phyloP scores from a whole-genome alignment of 2,888 invertebrate species.

The Epirrita christyi region DNA sequence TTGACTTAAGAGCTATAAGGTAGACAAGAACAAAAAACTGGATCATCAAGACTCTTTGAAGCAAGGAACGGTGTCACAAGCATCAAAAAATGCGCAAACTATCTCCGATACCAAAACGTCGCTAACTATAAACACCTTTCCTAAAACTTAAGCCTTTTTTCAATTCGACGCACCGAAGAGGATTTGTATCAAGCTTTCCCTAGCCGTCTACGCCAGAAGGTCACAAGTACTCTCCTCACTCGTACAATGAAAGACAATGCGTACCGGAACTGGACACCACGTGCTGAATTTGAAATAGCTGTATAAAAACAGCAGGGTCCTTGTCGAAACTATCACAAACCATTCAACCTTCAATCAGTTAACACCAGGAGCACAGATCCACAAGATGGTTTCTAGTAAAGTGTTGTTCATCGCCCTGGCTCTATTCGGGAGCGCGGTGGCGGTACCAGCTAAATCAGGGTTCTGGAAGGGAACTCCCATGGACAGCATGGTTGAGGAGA shows the following conservation, averaged over 20 bases:
- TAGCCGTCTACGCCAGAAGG: conserved; percentile 68
- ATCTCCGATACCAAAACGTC: conserved; percentile 61
- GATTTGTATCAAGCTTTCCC: conserved; percentile 83
- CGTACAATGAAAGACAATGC: conserved; percentile 74
- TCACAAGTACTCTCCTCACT: conserved; percentile 56
- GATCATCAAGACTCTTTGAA: conserved; percentile 70
- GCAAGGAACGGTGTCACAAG: conserved; percentile 82
- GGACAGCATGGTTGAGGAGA: conserved; percentile 90
- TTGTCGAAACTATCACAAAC: conserved; percentile 80
- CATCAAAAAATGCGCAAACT: conserved; percentile 78
- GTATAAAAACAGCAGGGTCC: conserved; percentile 81
- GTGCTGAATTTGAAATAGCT: conserved; percentile 84
- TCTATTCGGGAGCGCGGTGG: conserved; percentile 84
- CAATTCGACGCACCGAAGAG: conserved; percentile 51
- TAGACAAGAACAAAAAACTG: conserved; percentile 60
- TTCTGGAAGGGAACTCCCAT: conserved; percentile 90
- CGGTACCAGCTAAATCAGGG: conserved; percentile 86
- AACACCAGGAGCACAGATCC: conserved; percentile 63
- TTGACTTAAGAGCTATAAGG: conserved; percentile 23
- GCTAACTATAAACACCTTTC: conserved; percentile 42
- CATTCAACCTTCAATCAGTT: conserved; percentile 71
- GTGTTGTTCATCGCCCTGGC: conserved; percentile 79
- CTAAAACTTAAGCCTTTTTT: conserved; percentile 69
- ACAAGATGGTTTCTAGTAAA: conserved; percentile 77
- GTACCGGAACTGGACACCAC: conserved; percentile 77